phyloP scores from a whole-genome alignment of 2,888 invertebrate genomes.

The Nephrotoma guestfalica region DNA sequence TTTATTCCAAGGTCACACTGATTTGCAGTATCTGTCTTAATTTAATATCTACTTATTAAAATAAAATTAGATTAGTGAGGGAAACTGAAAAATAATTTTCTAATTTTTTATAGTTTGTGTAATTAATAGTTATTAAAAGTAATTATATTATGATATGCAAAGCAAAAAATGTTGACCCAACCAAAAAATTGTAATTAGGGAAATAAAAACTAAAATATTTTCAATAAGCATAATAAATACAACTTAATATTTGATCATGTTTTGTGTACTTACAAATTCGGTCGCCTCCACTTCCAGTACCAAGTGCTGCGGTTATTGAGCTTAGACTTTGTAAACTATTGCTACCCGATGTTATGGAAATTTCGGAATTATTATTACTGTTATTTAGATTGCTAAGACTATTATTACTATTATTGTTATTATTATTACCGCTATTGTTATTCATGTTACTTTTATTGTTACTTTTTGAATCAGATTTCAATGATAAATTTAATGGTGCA shows the following conservation, averaged over 20 bases:
- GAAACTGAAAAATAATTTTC: not conserved
- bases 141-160: not conserved
- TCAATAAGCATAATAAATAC: not conserved
- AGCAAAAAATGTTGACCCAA: not conserved
- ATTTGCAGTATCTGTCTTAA: not conserved
- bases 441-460: constrained; percentile 7
- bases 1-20: not conserved
- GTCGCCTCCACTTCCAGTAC: constrained; percentile 21
- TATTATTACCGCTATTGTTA: constrained; percentile 15
- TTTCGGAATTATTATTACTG: constrained; percentile 10
- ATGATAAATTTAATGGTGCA: constrained; percentile 66
- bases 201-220: not conserved
- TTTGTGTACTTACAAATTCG: constrained; percentile 12
- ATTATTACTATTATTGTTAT: constrained; percentile 15
- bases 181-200: not conserved
- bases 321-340: constrained; percentile 31
- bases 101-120: not conserved
- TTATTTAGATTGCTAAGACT: constrained; percentile 10
- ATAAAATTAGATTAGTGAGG: not conserved
- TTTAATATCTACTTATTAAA: not conserved
- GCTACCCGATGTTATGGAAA: constrained; percentile 9
- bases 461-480: constrained; percentile 45
- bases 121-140: not conserved
- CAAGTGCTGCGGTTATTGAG: constrained; percentile 31
- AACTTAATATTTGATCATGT: not conserved